Evolutionary conservation across 2,113 vertebrate genomes (phyloP), one percentile per base, ranked within the genome.

Genomic region (Carlito syrichta): DNA sequence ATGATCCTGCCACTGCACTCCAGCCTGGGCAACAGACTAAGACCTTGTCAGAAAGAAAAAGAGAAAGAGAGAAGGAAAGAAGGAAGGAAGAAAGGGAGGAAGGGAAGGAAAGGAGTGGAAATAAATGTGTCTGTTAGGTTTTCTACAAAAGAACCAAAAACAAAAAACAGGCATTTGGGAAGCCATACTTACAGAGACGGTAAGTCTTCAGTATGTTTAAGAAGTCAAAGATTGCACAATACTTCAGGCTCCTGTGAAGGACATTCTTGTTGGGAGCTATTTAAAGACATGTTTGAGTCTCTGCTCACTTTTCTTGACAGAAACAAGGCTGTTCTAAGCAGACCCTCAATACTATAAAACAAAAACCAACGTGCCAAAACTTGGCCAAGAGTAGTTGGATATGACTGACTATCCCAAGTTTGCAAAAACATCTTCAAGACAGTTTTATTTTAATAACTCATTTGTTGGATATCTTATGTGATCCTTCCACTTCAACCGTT

Each of bases 81-180:
- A 60, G 25, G 22, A 27, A 60, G 25, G 6, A 10, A 22, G 25
- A 60, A 60, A 54, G 14, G 19, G 19, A 54, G 17, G 12, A 54
- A 54, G 17, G 2, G 52, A 54, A 19, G 14, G 5, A 60, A 60
- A 54, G 19, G 19, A 54, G n/a, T n/a, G n/a, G n/a, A n/a, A n/a
- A n/a, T n/a, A n/a, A n/a, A n/a, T n/a, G n/a, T n/a, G n/a, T 2
- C 10, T 35, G 0, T 3, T 19, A 1, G 4, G 58, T 38, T 56
- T 45, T 40, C 79, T 63, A 22, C n/a, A 54, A 54, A 17, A 54
- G 25, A 60, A 23, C 56, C 58, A 8, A 71, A 40, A 25, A 13
- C 22, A 23, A 8, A 48, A 54, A 38, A 38, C n/a, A 38, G 3
- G 2, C 5, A 56, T 43, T 11, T 82, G 43, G 71, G n/a, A n/a